Base-by-base conservation (phyloP, 2,888 invertebrate species). In the Papilio gigon region DNA sequence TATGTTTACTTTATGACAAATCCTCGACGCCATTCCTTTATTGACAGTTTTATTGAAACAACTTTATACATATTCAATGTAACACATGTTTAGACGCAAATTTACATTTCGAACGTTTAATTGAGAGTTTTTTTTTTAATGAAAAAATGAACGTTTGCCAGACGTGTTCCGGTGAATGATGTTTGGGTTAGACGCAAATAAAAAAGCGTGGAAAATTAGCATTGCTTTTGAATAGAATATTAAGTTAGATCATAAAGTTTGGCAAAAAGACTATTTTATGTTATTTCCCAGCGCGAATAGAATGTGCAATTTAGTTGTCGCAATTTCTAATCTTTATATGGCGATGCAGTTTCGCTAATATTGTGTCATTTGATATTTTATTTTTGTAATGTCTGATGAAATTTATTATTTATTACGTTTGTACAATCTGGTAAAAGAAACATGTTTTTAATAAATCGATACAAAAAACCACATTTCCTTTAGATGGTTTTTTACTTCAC, bases 31-130 rank as follows among this genome's bases (percentile, higher is more conserved):
- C 20, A 67, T 62, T 22, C 44, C 60, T 58, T 62, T 68, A 58
- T 63, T 47, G 66, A 50, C 35, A 66, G 47, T 58, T 47, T 63
- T 63, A 68, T 47, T 44, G 35, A 67, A 67, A n/a, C 30, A 50
- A 60, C 8, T 14, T 9, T 9, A 50, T 67, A 30, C 35, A 67
- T 67, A 50, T 67, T 37, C 25, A 30, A 37, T 37, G 6, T 8
- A 1, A 25, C 17, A 30, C 53, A 56, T 17, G 17, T 9, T 25
- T 4, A 9, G 53, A 30, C 30, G 53, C 30, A 27, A 47, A n/a
- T 8, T 35, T 35, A n/a, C 22, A n/a, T n/a, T n/a, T n/a, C n/a
- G n/a, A n/a, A n/a, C n/a, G n/a, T n/a, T n/a, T n/a, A n/a, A n/a
- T 50, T 5, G 4, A 8, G 25, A 12, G 1, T 25, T 11, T 50